Conservation (phyloP, 2,113 vertebrate genomes). For the Galeopterus variegatus region DNA sequence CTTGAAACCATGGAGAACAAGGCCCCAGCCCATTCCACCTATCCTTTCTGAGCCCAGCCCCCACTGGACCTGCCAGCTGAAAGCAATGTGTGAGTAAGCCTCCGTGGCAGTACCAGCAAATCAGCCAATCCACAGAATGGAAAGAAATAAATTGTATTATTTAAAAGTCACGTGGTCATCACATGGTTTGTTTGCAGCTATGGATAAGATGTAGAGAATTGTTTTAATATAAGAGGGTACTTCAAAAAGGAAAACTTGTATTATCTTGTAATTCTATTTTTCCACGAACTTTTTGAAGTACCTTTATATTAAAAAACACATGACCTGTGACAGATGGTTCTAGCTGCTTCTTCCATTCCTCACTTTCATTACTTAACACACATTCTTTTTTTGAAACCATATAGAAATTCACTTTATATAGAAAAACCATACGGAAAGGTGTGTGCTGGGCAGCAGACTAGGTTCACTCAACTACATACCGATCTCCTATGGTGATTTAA, state of each 20-base stretch:
- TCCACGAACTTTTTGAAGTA: too few relatives aligned
- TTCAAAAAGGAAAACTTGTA: too few relatives aligned
- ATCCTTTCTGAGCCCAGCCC: not conserved
- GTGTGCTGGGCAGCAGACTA: not conserved
- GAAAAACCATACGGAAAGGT: slow-evolving; percentile 1
- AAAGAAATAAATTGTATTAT: not conserved
- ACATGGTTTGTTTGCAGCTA: not conserved
- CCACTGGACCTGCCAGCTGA: not conserved
- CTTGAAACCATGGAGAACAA: not conserved
- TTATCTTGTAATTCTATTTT: too few relatives aligned
- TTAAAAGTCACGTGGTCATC: slow-evolving; percentile 22
- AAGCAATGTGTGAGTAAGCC: not conserved
- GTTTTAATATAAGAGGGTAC: not conserved
- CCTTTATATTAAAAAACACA: not conserved
- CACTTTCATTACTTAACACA: slow-evolving; percentile 3
- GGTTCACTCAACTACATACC: not conserved
- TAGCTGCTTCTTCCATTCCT: not conserved
- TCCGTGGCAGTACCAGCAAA: not conserved
- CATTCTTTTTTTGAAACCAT: slow-evolving; percentile 19
- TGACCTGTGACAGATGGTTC: not conserved
- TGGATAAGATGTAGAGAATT: not conserved
- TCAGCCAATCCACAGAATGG: not conserved
- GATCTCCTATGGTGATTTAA: not conserved
- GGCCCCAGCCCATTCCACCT: not conserved
- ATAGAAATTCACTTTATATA: slow-evolving; percentile 14